A percentile compares a stretch with the other conserved stretches of the same genome.
Conservation (phyloP, 1,140 invertebrate species). For the Trachymyrmex cornetzi region DNA sequence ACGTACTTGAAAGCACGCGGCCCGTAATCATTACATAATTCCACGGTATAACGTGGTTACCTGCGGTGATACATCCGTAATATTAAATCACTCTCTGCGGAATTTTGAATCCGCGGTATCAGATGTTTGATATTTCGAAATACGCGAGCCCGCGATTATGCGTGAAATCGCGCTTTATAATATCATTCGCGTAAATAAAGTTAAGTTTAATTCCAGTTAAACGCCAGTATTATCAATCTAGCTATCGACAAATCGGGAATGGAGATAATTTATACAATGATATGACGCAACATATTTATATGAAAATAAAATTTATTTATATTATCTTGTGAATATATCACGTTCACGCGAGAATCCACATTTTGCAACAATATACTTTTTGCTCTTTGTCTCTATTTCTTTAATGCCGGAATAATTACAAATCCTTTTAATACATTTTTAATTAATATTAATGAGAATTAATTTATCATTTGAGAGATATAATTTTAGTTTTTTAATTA, state of each 20-base stretch:
- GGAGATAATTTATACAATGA: background rate
- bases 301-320: constrained; percentile 26
- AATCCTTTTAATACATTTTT: constrained; percentile 2
- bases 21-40: constrained; percentile 49
- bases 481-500: constrained; percentile 2
- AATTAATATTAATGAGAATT: constrained; percentile 24
- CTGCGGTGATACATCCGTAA: constrained; percentile 51
- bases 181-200: constrained; percentile 42
- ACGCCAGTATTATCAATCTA: background rate
- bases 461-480: background rate
- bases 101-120: constrained; percentile 23
- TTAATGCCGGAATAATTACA: background rate
- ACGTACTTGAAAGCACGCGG: constrained; percentile 49
- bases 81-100: constrained; percentile 60
- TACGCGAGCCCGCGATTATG: constrained; percentile 14
- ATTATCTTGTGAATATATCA: background rate
- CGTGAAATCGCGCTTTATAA: constrained; percentile 37
- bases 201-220: constrained; percentile 16
- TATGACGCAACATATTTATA: background rate
- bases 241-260: background rate
- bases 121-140: constrained; percentile 48
- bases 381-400: background rate
- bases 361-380: background rate
- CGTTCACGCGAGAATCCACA: background rate
- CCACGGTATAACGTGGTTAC: constrained; percentile 40